These are phyloP conservation scores for Paradoxurus hermaphroditus DNA, from an alignment of 2,113 vertebrate species.

Conservation along the genomic window DNA sequence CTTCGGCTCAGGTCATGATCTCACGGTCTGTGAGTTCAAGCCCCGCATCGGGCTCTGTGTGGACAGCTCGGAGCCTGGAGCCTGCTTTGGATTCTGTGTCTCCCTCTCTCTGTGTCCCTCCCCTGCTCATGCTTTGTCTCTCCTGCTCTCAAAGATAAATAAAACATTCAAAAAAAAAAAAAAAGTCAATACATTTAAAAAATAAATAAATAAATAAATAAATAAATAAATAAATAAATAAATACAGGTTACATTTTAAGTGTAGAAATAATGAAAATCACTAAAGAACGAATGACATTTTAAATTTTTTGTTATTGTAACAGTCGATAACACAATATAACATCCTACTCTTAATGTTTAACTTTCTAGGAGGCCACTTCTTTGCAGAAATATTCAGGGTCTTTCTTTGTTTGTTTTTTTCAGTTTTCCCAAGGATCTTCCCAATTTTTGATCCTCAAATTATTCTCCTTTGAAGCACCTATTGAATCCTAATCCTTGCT, in stretches of 20 bases:
- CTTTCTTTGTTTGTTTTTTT: neutral
- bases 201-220: too few species aligned
- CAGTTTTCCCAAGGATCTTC: neutral
- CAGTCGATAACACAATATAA: neutral
- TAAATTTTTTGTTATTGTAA: constrained; percentile 34
- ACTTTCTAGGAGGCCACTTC: neutral
- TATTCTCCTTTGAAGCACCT: neutral
- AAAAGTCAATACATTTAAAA: too few species aligned
- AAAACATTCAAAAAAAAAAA: too few species aligned
- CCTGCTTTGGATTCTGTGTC: too few species aligned
- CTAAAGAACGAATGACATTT: neutral
- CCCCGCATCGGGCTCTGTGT: too few species aligned
- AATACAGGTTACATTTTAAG: neutral
- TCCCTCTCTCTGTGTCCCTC: too few species aligned
- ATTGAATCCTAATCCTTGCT: neutral
- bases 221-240: too few species aligned
- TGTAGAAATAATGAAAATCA: constrained; percentile 15
- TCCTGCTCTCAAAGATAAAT: too few species aligned
- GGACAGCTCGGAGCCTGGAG: too few species aligned
- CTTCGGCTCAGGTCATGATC: too few species aligned
- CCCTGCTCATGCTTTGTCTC: too few species aligned
- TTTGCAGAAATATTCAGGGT: neutral
- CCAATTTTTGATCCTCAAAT: constrained; percentile 14
- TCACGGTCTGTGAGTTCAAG: too few species aligned
- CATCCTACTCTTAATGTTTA: neutral